phyloP scores from a whole-genome alignment of 2,888 invertebrate genomes.

The Macaria notata region DNA sequence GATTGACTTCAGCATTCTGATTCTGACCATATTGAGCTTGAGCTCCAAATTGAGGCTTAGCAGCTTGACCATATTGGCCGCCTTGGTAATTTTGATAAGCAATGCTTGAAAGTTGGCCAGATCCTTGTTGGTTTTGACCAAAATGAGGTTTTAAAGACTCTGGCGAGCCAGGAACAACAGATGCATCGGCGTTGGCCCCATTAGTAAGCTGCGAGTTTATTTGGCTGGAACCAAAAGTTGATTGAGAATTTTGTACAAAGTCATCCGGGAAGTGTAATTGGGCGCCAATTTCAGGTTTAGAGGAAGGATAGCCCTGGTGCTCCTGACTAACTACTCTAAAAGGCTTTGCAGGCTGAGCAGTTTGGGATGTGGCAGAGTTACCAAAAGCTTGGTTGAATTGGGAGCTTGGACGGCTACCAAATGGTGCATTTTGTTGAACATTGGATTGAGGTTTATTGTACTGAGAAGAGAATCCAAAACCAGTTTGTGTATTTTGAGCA shows the following conservation, averaged over 20 bases:
- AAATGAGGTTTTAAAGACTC: slow-evolving; percentile 16
- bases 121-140: slow-evolving; percentile 20
- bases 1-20: slow-evolving; percentile 10
- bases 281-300: slow-evolving; percentile 24
- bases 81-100: slow-evolving; percentile 22
- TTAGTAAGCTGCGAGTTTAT: slow-evolving; percentile 6
- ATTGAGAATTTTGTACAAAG: slow-evolving; percentile 17
- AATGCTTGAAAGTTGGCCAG: slow-evolving; percentile 11
- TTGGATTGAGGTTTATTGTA: too few relatives aligned
- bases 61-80: slow-evolving; percentile 31
- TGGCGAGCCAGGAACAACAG: slow-evolving; percentile 9
- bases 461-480: slow-evolving; percentile 1
- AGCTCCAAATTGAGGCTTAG: slow-evolving; percentile 33
- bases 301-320: slow-evolving; percentile 18
- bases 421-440: background rate
- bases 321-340: slow-evolving; percentile 13
- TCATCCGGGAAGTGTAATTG: slow-evolving; percentile 19
- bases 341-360: slow-evolving; percentile 8
- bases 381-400: slow-evolving; percentile 2
- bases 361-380: slow-evolving; percentile 8
- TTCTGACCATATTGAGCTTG: slow-evolving; percentile 25
- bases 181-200: slow-evolving; percentile 4
- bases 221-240: slow-evolving; percentile 11
- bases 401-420: slow-evolving; percentile 1
- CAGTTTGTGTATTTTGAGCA: slow-evolving; percentile 20